phyloP scores from a whole-genome alignment of 1,140 invertebrate species.

The Neuroterus valhalla region DNA sequence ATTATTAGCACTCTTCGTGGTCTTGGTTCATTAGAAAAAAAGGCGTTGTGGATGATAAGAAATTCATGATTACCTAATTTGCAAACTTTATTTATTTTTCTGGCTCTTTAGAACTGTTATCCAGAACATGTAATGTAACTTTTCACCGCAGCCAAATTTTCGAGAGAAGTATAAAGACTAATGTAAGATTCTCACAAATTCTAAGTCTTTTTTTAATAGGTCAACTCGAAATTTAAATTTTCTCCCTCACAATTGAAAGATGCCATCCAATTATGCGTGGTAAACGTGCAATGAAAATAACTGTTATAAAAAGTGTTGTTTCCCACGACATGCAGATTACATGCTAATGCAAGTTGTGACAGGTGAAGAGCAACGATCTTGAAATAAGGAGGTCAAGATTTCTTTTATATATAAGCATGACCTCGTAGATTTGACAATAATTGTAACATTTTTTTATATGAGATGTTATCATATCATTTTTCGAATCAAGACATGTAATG shows the following conservation, averaged over 20 bases:
- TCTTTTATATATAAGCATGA: background rate
- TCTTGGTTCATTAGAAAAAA: background rate
- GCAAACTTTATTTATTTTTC: background rate
- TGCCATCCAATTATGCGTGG: constrained; percentile 5
- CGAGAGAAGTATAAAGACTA: no score
- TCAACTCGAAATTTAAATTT: background rate
- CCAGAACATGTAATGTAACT: no score
- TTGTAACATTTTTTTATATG: no score
- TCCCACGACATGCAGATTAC: constrained; percentile 7
- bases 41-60: background rate
- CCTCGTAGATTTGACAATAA: background rate
- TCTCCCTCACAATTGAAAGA: background rate
- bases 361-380: constrained; percentile 18
- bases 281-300: background rate
- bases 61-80: background rate
- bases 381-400: constrained; percentile 25
- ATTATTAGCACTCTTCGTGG: background rate
- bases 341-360: constrained; percentile 14
- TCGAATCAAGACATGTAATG: background rate
- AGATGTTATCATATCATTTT: background rate
- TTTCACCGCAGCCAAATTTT: no score
- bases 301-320: background rate
- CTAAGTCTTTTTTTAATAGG: background rate
- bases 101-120: background rate
- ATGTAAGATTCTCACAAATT: background rate